phyloP scores from a whole-genome alignment of 2,113 vertebrate genomes.

The Actenoides lindsayi region DNA sequence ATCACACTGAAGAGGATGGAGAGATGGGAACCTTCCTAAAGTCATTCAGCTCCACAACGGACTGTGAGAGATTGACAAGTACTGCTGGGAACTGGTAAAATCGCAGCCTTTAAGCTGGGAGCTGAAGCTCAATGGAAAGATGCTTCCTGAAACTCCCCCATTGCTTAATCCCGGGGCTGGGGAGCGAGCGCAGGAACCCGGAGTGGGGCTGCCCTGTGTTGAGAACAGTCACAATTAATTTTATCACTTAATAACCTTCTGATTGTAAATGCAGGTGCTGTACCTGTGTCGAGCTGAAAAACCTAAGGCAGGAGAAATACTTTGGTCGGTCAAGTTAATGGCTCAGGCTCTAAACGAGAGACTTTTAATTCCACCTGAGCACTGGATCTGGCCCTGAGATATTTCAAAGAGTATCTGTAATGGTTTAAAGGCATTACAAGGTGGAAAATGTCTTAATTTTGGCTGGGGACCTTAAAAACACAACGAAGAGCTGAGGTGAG shows the following conservation, averaged over 20 bases:
- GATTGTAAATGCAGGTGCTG: slow-evolving; percentile 23
- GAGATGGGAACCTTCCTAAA: not conserved
- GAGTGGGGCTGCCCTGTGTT: not conserved
- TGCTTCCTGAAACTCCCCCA: not conserved
- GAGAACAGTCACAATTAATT: not conserved
- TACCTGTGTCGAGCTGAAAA: not conserved
- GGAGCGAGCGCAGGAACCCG: not conserved
- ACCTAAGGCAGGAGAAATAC: not conserved
- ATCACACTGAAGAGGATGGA: not conserved
- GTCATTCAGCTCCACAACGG: not conserved
- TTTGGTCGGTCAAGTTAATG: not conserved
- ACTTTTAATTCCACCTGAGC: slow-evolving; percentile 18
- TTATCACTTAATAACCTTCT: slow-evolving; percentile 1
- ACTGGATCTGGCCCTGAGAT: slow-evolving; percentile 1
- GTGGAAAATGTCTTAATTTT: slow-evolving; percentile 47
- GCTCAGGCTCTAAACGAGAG: not conserved
- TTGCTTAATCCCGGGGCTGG: not conserved
- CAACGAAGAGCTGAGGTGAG: slow-evolving; percentile 6
- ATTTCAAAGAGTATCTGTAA: slow-evolving; percentile 22
- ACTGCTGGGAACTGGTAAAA: not conserved
- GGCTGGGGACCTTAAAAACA: slow-evolving; percentile 42
- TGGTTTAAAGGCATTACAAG: slow-evolving; percentile 38
- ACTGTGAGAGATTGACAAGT: not conserved
- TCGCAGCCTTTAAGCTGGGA: not conserved
- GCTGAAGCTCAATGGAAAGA: not conserved